Base-by-base conservation (phyloP, 1,140 invertebrate species). In the Micrasema longulum region DNA sequence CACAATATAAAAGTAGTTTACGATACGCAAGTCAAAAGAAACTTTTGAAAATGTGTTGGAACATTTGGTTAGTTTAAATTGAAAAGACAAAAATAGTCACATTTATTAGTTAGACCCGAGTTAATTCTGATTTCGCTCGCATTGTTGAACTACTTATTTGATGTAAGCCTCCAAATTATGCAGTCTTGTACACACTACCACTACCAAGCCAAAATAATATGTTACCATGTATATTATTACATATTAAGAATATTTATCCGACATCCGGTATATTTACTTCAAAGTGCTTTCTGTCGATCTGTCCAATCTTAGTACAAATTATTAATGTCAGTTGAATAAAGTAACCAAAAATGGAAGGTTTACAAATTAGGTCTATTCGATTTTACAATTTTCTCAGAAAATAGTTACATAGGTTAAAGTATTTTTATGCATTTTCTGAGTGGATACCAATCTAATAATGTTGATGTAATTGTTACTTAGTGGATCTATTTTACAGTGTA, bases 401-500 rank as follows among this genome's bases (percentile, higher is more conserved):
- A 68, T 71, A 76, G 7, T 4, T 31, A 31, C 26, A 76, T 76
- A 76, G 71, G 74, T 45, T 70, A 73, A 50, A 31, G 26, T 47
- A 66, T 23, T 76, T 73, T 70, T 76, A 67, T 63, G 43, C 66
- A 75, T 52, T 72, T 69, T 50, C 50, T 43, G 62, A 72, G 52
- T 60, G 52, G 55, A 69, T 62, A 72, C 63, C 63, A 64, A 71
- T 38, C 48, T 62, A 71, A 64, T 64, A 57, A 71, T 71, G 69
- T 71, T 71, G 63, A 71, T 65, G 62, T 71, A 71, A 70, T 70
- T 76, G 74, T 76, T 76, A 76, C 69, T 69, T 73, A 76, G 74
- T 76, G 71, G 55, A 70, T 73, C 71, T 76, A 76, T 76, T 71
- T 76, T 75, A 75, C 71, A 76, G 74, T 76, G 74, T 76, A 76